Base-by-base conservation (phyloP, 2,888 invertebrate genomes). In the Zaprionus bogoriensis region DNA sequence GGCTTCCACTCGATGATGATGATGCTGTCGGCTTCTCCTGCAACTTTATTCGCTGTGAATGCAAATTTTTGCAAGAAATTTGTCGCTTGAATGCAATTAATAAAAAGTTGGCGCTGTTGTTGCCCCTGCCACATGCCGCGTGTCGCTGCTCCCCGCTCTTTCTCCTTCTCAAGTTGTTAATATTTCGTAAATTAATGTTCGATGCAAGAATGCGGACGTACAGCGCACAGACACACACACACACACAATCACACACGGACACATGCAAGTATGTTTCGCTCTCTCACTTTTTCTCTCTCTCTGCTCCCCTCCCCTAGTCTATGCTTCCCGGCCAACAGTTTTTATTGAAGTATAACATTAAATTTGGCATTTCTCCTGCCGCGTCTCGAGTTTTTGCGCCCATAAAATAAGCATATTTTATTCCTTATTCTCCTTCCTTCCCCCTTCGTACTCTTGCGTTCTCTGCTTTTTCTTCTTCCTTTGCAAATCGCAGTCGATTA, bases 261-360 rank as follows among this genome's bases (percentile, higher is more conserved):
- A 25, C 1, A 25, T 7, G 10, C 27, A 10, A n/a, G n/a, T n/a
- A n/a, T n/a, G n/a, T n/a, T 3, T 7, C 9, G 5, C 17, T 17
- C 17, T 5, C 12, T 55, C 52, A 69, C 62, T 68, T 64, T 46
- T 47, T 54, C 28, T 44, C 25, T 17, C 17, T 5, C 12, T 55
- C 52, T 67, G 62, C 68, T 64, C 42, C 42, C 51, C 28, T 44
- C 25, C n/a, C 25, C 12, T 17, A 6, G 27, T 23, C 44, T 58
- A 41, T 36, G 32, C 9, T 48, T 32, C 14, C 48, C 42, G 57
- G 73, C 68, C 63, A 59, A 46, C 65, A 64, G 67, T 66, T 83
- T 83, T 85, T 86, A 85, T 85, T 83, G 85, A 86, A 80, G 86
- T 85, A 76, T 68, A 87, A 76, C 86, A 87, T 85, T 73, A 78